Evolutionary conservation across 2,888 invertebrate species (phyloP).

Genomic region (Dendrolimus pini): DNA sequence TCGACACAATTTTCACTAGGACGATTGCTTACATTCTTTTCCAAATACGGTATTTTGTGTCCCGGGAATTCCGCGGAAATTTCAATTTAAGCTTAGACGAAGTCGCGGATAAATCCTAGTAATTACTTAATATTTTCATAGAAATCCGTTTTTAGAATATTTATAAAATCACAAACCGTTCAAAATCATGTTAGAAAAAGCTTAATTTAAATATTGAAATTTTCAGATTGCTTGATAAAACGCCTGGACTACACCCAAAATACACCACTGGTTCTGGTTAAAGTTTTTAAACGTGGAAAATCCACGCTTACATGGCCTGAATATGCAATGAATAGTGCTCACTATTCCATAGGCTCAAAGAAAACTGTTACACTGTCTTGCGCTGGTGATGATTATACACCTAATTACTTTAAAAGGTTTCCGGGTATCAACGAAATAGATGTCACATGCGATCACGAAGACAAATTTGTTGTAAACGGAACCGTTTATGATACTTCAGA

Average conservation of each 20-base stretch:
- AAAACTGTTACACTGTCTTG: constrained; percentile 3
- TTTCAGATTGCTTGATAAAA: background rate
- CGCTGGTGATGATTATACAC: background rate
- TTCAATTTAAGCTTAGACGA: too few relatives aligned
- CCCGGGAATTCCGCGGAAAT: too few relatives aligned
- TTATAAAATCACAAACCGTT: too few relatives aligned
- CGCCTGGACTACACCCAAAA: background rate
- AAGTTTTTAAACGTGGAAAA: background rate
- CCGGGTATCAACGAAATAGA: constrained; percentile 4
- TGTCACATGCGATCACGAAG: constrained; percentile 8
- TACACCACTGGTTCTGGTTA: background rate
- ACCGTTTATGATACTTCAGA: constrained; percentile 8
- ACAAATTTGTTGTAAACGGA: constrained; percentile 7
- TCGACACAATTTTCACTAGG: too few relatives aligned
- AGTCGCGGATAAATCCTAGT: too few relatives aligned
- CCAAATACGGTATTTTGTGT: too few relatives aligned
- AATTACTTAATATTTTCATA: too few relatives aligned
- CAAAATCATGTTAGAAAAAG: too few relatives aligned
- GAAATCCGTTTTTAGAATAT: too few relatives aligned
- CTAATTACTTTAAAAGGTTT: constrained; percentile 1
- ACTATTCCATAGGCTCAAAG: background rate
- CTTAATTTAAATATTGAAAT: background rate
- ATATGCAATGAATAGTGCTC: background rate
- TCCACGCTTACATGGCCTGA: background rate
- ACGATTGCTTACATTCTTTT: too few relatives aligned